Evolutionary conservation across 2,888 invertebrate species (phyloP).

Genomic region (Fragum fragum): DNA sequence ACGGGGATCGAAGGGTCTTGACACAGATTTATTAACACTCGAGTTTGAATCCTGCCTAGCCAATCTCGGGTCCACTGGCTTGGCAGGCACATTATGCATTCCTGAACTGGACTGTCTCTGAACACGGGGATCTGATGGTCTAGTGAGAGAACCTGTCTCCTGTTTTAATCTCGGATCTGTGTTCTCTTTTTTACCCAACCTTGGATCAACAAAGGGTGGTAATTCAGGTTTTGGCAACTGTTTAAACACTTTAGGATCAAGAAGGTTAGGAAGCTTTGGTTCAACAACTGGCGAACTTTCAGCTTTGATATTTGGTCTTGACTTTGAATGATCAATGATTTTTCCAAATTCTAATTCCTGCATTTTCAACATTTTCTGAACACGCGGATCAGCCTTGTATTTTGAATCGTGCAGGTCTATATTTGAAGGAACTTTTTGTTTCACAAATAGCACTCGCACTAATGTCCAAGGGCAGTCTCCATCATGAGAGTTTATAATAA

Average conservation of each 20-base stretch:
- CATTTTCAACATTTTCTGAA: conserved; percentile 73
- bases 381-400: conserved; percentile 79
- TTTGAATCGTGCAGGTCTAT: conserved; percentile 71
- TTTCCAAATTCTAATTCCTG: conserved; percentile 66
- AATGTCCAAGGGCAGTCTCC: conserved; percentile 70
- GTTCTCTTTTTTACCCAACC: conserved; percentile 44
- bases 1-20: conserved; percentile 44
- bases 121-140: conserved; percentile 59
- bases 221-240: conserved; percentile 52
- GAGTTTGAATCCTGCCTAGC: conserved; percentile 61
- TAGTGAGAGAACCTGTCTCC: conserved; percentile 31
- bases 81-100: conserved; percentile 61
- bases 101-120: conserved; percentile 47
- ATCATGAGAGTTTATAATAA: conserved; percentile 65
- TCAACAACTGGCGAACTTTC: conserved; percentile 45
- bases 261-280: conserved; percentile 46
- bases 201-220: conserved; percentile 64
- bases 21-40: conserved; percentile 44
- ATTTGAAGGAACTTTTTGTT: conserved; percentile 69
- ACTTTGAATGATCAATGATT: conserved; percentile 61
- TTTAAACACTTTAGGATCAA: conserved; percentile 53
- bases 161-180: conserved; percentile 39
- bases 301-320: conserved; percentile 24
- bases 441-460: conserved; percentile 61
- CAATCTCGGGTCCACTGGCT: conserved; percentile 67